Conservation (phyloP, 2,888 invertebrate genomes). For the Drosophila nigricruria region DNA sequence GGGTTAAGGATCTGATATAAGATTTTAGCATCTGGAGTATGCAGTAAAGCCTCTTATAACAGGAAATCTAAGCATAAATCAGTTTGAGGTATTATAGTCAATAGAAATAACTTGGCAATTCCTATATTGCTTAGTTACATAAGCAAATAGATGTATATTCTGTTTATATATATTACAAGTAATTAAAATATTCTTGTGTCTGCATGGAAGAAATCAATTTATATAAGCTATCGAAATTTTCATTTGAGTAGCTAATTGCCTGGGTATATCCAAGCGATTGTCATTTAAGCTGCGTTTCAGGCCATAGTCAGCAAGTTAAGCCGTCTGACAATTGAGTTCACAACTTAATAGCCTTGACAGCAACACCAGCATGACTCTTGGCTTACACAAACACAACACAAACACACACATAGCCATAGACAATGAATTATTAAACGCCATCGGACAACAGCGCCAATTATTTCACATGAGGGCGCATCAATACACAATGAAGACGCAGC, state of each 20-base stretch:
- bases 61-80: no score
- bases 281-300: slow-evolving; percentile 12
- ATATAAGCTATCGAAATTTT: slow-evolving; percentile 3
- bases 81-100: no score
- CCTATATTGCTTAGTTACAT: not conserved
- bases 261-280: slow-evolving; percentile 8
- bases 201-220: not conserved
- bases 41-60: not conserved
- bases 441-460: slow-evolving; percentile 73
- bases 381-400: slow-evolving; percentile 12
- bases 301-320: slow-evolving; percentile 44
- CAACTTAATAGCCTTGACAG: slow-evolving; percentile 59
- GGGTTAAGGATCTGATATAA: not conserved
- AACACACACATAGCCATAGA: slow-evolving; percentile 20
- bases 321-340: slow-evolving; percentile 46
- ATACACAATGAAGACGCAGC: slow-evolving; percentile 57
- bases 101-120: no score
- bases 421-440: slow-evolving; percentile 74
- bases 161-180: not conserved
- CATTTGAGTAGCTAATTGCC: slow-evolving; percentile 1
- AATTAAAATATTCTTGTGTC: not conserved
- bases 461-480: slow-evolving; percentile 77
- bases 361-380: slow-evolving; percentile 26
- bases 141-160: not conserved
- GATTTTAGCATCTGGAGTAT: not conserved